Conservation (phyloP, 2,113 vertebrate genomes). For the Erinaceus europaeus region DNA sequence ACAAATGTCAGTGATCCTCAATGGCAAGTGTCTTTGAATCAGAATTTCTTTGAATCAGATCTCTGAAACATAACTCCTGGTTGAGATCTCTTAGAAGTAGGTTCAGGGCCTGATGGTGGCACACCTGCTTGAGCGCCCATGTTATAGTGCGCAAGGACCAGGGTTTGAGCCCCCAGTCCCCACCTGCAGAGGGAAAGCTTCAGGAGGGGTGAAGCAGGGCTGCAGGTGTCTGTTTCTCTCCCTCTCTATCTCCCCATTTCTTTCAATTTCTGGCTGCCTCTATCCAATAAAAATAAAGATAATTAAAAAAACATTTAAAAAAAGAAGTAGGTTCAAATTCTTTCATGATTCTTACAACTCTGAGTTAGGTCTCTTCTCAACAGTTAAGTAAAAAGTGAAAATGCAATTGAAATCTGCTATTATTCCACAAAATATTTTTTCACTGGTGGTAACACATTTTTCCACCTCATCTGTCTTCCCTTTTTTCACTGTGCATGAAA, state of each 20-base stretch:
- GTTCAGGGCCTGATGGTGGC: no score
- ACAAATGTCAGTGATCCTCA: not conserved
- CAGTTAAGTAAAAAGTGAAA: not conserved
- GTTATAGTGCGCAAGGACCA: no score
- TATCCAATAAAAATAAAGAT: no score
- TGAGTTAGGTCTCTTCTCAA: not conserved
- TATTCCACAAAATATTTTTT: not conserved
- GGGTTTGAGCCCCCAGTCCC: no score
- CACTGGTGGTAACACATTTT: not conserved
- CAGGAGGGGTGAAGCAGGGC: no score
- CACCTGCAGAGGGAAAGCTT: no score
- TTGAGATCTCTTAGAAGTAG: no score
- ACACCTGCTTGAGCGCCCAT: no score
- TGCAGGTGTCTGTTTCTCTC: no score
- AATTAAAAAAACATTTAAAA: not conserved
- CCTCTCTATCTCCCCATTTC: no score
- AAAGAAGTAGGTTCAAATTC: not conserved
- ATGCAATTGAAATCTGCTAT: not conserved
- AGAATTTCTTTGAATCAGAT: not conserved
- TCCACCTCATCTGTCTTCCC: not conserved
- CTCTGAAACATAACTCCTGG: conserved; percentile 4
- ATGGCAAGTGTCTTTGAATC: not conserved
- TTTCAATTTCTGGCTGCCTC: no score
- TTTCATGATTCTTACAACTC: not conserved
- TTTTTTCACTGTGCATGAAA: not conserved